These are phyloP conservation scores for Fundulus diaphanus DNA, from an alignment of 2,797 vertebrate species.

Conservation along the genomic window DNA sequence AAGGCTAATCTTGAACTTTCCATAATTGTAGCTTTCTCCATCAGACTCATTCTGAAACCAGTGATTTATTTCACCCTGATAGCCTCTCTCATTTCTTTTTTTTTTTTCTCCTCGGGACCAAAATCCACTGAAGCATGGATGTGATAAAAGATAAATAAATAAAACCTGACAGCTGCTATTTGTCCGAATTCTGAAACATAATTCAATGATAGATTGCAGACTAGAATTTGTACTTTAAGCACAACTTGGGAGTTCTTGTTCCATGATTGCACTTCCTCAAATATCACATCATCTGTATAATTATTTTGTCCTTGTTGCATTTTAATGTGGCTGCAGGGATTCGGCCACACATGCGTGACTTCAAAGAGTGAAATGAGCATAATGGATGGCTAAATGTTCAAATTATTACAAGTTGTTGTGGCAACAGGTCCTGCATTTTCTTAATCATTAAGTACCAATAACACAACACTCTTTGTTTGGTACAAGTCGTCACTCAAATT, in stretches of 20 bases:
- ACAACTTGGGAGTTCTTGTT: constrained; percentile 49
- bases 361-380: constrained; percentile 37
- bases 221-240: constrained; percentile 22
- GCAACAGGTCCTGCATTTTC: constrained; percentile 24
- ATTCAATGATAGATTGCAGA: constrained; percentile 29
- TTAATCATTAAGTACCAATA: constrained; percentile 28
- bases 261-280: constrained; percentile 39
- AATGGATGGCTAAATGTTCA: constrained; percentile 36
- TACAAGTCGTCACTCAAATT: constrained; percentile 14
- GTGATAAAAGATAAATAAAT: constrained; percentile 47
- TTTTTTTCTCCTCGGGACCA: constrained; percentile 12
- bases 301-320: constrained; percentile 27
- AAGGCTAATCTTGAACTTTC: constrained; percentile 11
- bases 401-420: constrained; percentile 31
- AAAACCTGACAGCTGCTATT: constrained; percentile 41
- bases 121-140: constrained; percentile 24
- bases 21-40: constrained; percentile 18
- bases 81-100: constrained; percentile 2
- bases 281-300: constrained; percentile 41
- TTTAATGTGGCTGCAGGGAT: constrained; percentile 31
- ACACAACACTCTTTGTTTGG: constrained; percentile 25
- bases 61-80: constrained; percentile 29
- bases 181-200: constrained; percentile 35
- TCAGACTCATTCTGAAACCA: constrained; percentile 4
- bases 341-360: constrained; percentile 35